Percentiles rank a stretch among this genome's conserved stretches.
Evolutionary conservation across 2,113 vertebrate genomes (phyloP).

Genomic region (Enhydra lutris): DNA sequence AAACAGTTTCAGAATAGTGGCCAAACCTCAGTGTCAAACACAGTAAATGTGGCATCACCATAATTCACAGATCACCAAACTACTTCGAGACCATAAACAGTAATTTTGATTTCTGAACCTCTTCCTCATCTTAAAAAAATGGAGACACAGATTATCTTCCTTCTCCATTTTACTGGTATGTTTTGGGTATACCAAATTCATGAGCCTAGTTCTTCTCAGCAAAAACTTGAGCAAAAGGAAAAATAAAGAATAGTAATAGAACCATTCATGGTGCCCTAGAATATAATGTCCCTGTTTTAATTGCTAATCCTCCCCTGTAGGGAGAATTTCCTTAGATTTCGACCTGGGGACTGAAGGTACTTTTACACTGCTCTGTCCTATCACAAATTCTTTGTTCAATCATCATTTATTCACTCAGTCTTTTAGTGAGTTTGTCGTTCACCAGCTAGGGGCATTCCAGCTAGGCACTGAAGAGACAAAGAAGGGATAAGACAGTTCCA

Average conservation of each 20-base stretch:
- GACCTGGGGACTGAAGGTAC: not conserved
- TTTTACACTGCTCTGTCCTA: not conserved
- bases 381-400: not conserved
- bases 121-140: not conserved
- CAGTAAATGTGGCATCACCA: not conserved
- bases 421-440: not conserved
- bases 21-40: not conserved
- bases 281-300: not conserved
- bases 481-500: not conserved
- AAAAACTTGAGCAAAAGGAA: not conserved
- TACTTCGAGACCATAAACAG: not conserved
- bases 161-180: not conserved
- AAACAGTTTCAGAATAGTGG: not conserved
- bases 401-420: not conserved
- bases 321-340: not conserved
- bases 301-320: not conserved
- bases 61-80: not conserved
- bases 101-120: constrained; percentile 29
- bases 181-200: not conserved
- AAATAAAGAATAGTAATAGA: not conserved
- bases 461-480: not conserved
- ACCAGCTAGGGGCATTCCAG: not conserved
- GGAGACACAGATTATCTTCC: not conserved
- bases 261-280: not conserved
- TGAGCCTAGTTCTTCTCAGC: not conserved